phyloP scores from a whole-genome alignment of 2,797 vertebrate species.

The Poliocrania exsul region DNA sequence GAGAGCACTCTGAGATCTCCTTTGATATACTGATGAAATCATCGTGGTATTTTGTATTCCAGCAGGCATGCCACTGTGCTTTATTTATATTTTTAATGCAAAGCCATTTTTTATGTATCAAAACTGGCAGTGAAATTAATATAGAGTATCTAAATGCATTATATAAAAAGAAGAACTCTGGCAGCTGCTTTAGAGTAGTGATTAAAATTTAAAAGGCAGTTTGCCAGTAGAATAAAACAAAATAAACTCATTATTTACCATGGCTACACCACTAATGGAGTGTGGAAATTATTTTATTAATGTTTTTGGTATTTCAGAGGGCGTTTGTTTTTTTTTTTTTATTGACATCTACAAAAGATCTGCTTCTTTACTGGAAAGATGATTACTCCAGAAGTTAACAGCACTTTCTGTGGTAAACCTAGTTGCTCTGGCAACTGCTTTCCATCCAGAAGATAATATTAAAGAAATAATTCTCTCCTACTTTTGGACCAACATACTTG shows the following conservation, averaged over 20 bases:
- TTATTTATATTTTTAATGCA: slow-evolving; percentile 46
- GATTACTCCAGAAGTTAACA: neutral
- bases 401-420: neutral
- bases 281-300: slow-evolving; percentile 61
- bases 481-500: neutral
- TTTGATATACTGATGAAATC: slow-evolving; percentile 12
- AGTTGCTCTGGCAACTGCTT: slow-evolving; percentile 38
- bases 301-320: slow-evolving; percentile 31
- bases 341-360: neutral
- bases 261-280: slow-evolving; percentile 52
- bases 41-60: neutral
- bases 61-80: neutral
- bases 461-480: neutral
- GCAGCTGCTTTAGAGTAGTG: slow-evolving; percentile 50
- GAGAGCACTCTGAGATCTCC: neutral
- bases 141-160: slow-evolving; percentile 7
- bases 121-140: slow-evolving; percentile 47
- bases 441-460: neutral
- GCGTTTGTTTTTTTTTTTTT: neutral
- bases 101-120: slow-evolving; percentile 9
- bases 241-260: slow-evolving; percentile 66
- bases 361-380: neutral
- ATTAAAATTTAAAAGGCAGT: slow-evolving; percentile 68
- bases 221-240: slow-evolving; percentile 54
- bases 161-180: neutral